Evolutionary conservation across 2,888 invertebrate species (phyloP), one percentile per base, ranked within the genome.

Genomic region (Napeogenes sylphis): DNA sequence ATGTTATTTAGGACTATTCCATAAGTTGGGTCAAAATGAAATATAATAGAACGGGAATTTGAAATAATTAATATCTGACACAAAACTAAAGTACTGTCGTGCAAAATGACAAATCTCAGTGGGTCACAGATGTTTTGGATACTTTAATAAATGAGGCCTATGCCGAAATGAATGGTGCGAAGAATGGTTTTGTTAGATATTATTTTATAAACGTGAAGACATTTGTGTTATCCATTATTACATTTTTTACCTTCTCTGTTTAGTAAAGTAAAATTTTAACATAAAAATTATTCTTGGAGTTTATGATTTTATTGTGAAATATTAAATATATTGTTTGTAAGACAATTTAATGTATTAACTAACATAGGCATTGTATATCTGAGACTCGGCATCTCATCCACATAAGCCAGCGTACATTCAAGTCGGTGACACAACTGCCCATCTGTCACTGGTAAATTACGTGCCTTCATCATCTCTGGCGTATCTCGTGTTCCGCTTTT

Each of bases 381-480:
- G 64, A 53, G 59, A 65, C 61, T 58, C 30, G 45, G 55, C 53
- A 60, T 61, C 71, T 64, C 68, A 71, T 76, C 75, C 72, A 69
- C 55, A 62, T 63, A 66, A 64, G 58, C 58, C 61, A 61, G 58
- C 65, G 66, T 66, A 70, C 65, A 66, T 70, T 63, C 58, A 60
- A 65, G 67, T 63, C 66, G 51, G 75, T 77, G 80, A 81, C 81
- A 79, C 73, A 75, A 74, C 76, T 75, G 78, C 73, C 84, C 87
- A 87, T 89, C 86, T 85, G 87, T 89, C 87, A 87, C 84, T 73
- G 82, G 85, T 87, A 85, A 86, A 87, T 89, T 87, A 85, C 85
- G 74, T 70, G 84, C 87, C 85, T 86, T 83, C 86, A 81, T 87
- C 87, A 85, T 84, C 80, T 82, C 81, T 73, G 74, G 81, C 77